Conservation (phyloP, 2,797 vertebrate genomes). For the Danio jaintianensis region DNA sequence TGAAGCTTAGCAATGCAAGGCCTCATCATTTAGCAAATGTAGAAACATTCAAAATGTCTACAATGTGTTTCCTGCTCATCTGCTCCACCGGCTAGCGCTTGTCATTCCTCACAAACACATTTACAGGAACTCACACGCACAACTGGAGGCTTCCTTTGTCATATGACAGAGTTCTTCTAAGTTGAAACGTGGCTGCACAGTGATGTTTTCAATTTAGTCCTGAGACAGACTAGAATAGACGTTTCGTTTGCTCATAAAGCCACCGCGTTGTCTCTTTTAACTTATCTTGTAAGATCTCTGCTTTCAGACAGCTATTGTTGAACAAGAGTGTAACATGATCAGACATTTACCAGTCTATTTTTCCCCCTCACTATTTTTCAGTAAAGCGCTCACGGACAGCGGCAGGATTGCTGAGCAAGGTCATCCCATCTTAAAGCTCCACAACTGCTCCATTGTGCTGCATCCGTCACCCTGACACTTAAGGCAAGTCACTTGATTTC, state of each 20-base stretch:
- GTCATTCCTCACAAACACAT: slow-evolving; percentile 57
- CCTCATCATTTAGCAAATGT: slow-evolving; percentile 63
- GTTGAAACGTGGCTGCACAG: slow-evolving; percentile 4
- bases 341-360: background rate
- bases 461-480: slow-evolving; percentile 61
- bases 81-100: slow-evolving; percentile 52
- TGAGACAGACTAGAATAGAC: background rate
- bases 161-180: slow-evolving; percentile 69
- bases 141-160: slow-evolving; percentile 70
- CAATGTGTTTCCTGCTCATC: slow-evolving; percentile 70
- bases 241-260: background rate
- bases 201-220: background rate
- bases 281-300: background rate
- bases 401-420: slow-evolving; percentile 56
- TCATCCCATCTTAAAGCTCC: slow-evolving; percentile 60
- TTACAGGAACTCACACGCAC: background rate
- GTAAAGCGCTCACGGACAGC: slow-evolving; percentile 7
- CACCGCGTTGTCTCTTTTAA: background rate
- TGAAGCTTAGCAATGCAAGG: background rate
- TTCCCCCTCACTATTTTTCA: background rate
- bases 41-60: slow-evolving; percentile 65
- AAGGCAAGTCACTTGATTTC: slow-evolving; percentile 80
- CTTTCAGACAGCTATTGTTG: background rate
- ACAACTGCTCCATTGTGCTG: slow-evolving; percentile 76
- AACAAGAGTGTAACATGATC: background rate